Evolutionary conservation across 2,797 vertebrate genomes (phyloP), one percentile per base, ranked within the genome.

Genomic region (Anguilla marmorata): DNA sequence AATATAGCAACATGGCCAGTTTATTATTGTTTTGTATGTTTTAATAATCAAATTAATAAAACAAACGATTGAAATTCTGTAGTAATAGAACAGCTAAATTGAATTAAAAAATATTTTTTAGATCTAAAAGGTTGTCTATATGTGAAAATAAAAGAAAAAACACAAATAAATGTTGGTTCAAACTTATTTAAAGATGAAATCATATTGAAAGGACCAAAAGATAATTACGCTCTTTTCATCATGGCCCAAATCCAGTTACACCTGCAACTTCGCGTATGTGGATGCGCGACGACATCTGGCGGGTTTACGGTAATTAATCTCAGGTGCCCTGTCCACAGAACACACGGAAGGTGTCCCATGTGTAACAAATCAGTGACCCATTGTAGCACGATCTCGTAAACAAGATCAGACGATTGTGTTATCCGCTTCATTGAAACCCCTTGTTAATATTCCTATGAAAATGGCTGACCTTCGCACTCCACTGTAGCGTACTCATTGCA

Each of bases 291-390:
- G 21, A 3, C 69, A 2, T 72, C 9, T 12, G 72, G 33, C 33
- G n/a, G 30, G 33, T 76, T 76, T 76, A 27, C 11, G 2, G 74
- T 76, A 76, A 76, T 76, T 76, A 76, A 76, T 76, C 74, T 41
- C 74, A 19, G 30, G 30, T 74, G 30, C 12, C 30, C 33, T 74
- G 69, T 14, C 69, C 69, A 33, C 30, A 33, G 33, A 41, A 21
- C 19, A 19, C 50, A 52, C 41, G 41, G 41, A 45, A 45, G 1
- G 5, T 37, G 16, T 76, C 74, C 74, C 74, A 37, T 41, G 4
- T 16, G 74, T 4, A 76, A 41, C 33, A 76, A 76, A 69, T 69
- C n/a, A 27, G 37, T 76, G 74, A 41, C 74, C 74, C 37, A 21
- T 37, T 21, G 74, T 41, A 76, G 74, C 30, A 76, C 74, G 33